These are phyloP conservation scores for Theretra japonica DNA, from an alignment of 2,888 invertebrate genomes.

Conservation along the genomic window DNA sequence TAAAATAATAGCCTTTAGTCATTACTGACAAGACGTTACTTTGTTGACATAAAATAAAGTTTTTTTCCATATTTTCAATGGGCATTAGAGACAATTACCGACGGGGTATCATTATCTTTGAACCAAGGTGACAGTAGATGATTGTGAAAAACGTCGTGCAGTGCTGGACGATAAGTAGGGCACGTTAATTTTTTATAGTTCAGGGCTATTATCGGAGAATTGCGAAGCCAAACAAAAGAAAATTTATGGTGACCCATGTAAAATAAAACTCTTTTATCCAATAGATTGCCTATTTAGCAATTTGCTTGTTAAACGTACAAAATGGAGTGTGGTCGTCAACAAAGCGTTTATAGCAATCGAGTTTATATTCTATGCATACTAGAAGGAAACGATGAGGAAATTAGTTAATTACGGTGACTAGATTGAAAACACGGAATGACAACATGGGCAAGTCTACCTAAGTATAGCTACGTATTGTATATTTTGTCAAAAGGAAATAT, in stretches of 20 bases:
- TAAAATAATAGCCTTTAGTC: neutral
- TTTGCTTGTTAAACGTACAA: neutral
- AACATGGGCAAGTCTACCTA: neutral
- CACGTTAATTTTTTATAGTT: slow-evolving; percentile 3
- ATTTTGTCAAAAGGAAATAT: neutral
- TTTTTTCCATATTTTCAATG: neutral
- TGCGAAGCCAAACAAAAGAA: neutral
- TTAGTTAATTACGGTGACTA: neutral
- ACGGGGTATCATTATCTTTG: neutral
- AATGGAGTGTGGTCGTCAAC: neutral
- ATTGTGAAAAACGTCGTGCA: slow-evolving; percentile 8
- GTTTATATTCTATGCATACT: neutral
- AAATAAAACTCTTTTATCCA: neutral
- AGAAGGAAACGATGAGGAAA: neutral
- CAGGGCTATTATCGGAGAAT: neutral
- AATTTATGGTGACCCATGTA: neutral
- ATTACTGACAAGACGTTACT: neutral
- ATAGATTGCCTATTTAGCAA: neutral
- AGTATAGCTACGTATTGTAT: neutral
- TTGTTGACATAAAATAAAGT: neutral
- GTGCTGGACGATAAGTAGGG: slow-evolving; percentile 3
- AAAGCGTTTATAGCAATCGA: neutral
- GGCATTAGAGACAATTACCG: neutral
- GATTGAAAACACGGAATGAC: slow-evolving; percentile 2
- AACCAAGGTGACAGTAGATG: slow-evolving; percentile 9